These are phyloP conservation scores for Poecilobothrus nobilitatus DNA, from an alignment of 2,888 invertebrate genomes.

Conservation along the genomic window DNA sequence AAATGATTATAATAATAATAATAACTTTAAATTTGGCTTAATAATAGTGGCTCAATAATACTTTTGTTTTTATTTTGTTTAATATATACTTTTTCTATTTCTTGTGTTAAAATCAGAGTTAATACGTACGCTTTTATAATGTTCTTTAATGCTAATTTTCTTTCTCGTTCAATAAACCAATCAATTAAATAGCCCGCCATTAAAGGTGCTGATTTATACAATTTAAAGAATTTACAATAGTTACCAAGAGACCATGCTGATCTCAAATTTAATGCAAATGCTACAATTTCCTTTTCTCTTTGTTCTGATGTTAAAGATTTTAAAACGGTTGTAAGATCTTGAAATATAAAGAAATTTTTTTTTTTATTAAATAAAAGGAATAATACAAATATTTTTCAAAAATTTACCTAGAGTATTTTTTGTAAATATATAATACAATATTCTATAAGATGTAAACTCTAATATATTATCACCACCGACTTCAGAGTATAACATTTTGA, in stretches of 20 bases:
- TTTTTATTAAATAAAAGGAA: no score
- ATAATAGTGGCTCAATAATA: no score
- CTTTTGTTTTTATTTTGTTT: no score
- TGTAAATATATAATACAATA: conserved; percentile 97
- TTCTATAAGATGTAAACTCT: conserved; percentile 94
- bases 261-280: conserved; percentile 78
- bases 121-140: conserved; percentile 95
- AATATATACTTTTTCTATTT: neutral
- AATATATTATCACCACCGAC: conserved; percentile 65
- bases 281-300: conserved; percentile 70
- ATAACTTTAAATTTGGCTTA: neutral
- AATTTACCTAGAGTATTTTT: conserved; percentile 85
- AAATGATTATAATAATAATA: no score
- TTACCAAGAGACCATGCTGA: conserved; percentile 91
- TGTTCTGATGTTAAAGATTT: conserved; percentile 70
- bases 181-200: conserved; percentile 97
- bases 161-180: conserved; percentile 94
- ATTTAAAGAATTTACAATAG: conserved; percentile 83
- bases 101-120: no score
- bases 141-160: conserved; percentile 82
- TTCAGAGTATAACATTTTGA: conserved; percentile 87
- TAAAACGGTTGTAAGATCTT: conserved; percentile 89
- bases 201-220: conserved; percentile 81
- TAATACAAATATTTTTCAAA: conserved; percentile 1
- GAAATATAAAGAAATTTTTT: neutral